phyloP scores from a whole-genome alignment of 2,797 vertebrate genomes.

The Pseudochirops cupreus region DNA sequence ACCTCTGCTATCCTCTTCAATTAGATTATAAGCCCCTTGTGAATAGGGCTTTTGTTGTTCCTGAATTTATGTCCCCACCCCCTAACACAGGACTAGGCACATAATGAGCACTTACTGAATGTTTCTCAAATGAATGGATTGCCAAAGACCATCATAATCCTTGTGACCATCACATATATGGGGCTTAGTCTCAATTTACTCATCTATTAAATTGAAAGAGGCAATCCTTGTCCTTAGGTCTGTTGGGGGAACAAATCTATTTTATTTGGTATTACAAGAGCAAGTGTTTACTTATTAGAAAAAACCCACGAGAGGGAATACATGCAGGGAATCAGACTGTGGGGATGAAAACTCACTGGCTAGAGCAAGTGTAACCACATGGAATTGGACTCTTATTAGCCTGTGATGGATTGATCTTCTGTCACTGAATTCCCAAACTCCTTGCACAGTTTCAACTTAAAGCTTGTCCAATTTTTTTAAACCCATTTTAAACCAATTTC shows the following conservation, averaged over 20 bases:
- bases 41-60: not conserved
- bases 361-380: not conserved
- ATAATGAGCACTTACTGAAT: not conserved
- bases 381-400: not conserved
- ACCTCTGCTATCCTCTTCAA: not conserved
- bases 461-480: slow-evolving; percentile 63
- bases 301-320: not conserved
- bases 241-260: slow-evolving; percentile 30
- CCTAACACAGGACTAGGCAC: not conserved
- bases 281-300: slow-evolving; percentile 46
- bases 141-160: not conserved
- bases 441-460: slow-evolving; percentile 31
- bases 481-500: slow-evolving; percentile 63
- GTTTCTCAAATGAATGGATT: not conserved
- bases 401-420: slow-evolving; percentile 47
- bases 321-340: not conserved
- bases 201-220: not conserved
- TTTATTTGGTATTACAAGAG: slow-evolving; percentile 40
- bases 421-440: slow-evolving; percentile 24
- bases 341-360: not conserved
- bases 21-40: not conserved
- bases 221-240: not conserved
- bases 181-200: slow-evolving; percentile 4
- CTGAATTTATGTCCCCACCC: not conserved
- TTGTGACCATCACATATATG: not conserved